Conservation (phyloP, 2,888 invertebrate species). For the Parnassius apollo region DNA sequence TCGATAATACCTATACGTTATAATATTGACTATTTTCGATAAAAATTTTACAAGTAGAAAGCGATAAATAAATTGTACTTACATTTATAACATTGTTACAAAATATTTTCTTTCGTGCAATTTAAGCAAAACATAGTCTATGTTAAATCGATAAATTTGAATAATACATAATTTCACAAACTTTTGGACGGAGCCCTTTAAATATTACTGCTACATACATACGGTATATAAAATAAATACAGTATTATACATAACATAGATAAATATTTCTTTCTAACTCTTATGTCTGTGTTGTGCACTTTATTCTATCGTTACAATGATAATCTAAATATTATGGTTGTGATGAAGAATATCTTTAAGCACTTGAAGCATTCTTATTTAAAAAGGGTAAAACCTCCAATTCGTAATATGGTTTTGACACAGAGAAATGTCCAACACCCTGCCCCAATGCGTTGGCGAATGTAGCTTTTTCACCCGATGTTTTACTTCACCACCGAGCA, state of each 20-base stretch:
- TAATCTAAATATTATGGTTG: slow-evolving; percentile 8
- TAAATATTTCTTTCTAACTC: slow-evolving; percentile 1
- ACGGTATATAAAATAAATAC: slow-evolving; percentile 1
- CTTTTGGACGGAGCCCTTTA: slow-evolving; percentile 21
- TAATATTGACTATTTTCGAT: slow-evolving; percentile 18
- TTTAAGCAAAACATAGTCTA: not conserved
- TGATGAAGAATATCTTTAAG: slow-evolving; percentile 8
- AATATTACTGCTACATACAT: slow-evolving; percentile 9
- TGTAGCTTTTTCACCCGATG: too few relatives aligned
- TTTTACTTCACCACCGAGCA: too few relatives aligned
- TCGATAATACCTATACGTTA: slow-evolving; percentile 19
- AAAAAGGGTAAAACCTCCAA: too few relatives aligned
- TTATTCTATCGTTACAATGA: slow-evolving; percentile 9
- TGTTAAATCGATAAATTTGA: not conserved
- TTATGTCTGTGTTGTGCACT: slow-evolving; percentile 22
- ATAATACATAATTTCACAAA: slow-evolving; percentile 9
- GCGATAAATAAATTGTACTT: slow-evolving; percentile 27
- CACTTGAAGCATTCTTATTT: not conserved
- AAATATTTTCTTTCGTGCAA: slow-evolving; percentile 11
- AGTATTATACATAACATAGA: slow-evolving; percentile 10
- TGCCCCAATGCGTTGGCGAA: too few relatives aligned
- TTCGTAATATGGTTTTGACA: too few relatives aligned
- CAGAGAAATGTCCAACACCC: too few relatives aligned
- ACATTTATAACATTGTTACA: slow-evolving; percentile 17
- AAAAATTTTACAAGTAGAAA: slow-evolving; percentile 8